A percentile compares a stretch with the other conserved stretches of the same genome.
Conservation (phyloP, 2,113 vertebrate genomes). For the Varanus salvator region DNA sequence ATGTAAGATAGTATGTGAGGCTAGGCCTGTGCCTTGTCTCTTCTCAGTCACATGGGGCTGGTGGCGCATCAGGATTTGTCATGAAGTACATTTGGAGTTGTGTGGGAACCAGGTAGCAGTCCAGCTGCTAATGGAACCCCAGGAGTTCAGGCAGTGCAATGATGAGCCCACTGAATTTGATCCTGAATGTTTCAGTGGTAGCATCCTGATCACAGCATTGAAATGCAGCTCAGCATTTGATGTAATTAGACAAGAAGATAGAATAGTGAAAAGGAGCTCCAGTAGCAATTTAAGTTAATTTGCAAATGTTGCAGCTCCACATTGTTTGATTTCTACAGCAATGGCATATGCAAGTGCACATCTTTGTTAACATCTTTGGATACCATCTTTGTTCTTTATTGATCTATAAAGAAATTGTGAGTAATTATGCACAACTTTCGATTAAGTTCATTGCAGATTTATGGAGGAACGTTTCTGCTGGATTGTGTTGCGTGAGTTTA, state of each 20-base stretch:
- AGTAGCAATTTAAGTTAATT: constrained; percentile 43
- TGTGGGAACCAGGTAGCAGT: not conserved
- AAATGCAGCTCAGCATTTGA: not conserved
- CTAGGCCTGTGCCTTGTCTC: not conserved
- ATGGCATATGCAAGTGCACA: constrained; percentile 46
- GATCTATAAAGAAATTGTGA: constrained; percentile 24
- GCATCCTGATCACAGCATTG: not conserved
- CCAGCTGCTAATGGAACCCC: not conserved
- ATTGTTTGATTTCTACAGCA: constrained; percentile 49
- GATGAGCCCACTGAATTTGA: not conserved
- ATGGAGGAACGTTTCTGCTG: not conserved
- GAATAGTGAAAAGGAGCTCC: not conserved
- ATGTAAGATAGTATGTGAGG: not conserved
- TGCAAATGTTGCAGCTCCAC: not conserved
- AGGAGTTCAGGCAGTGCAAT: not conserved
- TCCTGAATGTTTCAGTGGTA: not conserved
- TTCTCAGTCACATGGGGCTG: not conserved
- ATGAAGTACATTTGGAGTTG: not conserved
- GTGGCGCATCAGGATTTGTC: not conserved
- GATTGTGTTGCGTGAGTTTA: constrained; percentile 11
- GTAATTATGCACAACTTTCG: not conserved
- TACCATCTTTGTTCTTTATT: constrained; percentile 46
- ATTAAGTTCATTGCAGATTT: not conserved
- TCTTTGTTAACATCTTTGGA: not conserved
- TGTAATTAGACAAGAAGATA: not conserved